A percentile compares a stretch with the other conserved stretches of the same genome.
These are phyloP conservation scores for Sialis fuliginosa DNA, from an alignment of 2,888 invertebrate species.

Conservation along the genomic window DNA sequence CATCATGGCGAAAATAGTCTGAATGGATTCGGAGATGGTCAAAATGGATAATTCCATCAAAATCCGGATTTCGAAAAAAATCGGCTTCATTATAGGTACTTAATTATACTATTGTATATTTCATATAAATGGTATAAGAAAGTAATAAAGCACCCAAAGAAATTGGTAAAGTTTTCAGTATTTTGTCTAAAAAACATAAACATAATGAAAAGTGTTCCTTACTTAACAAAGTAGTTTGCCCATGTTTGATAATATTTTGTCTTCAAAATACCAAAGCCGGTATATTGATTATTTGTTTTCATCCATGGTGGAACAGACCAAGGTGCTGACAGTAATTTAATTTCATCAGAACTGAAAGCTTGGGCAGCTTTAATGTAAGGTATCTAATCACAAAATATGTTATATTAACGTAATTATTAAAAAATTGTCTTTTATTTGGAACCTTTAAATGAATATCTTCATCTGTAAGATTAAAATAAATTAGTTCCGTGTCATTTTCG, in stretches of 20 bases:
- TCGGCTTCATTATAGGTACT: no score
- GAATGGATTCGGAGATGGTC: no score
- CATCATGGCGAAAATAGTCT: no score
- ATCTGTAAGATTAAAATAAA: constrained; percentile 40
- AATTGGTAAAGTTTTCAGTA: no score
- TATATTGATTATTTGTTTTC: constrained; percentile 24
- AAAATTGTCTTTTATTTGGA: background rate
- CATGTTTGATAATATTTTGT: constrained; percentile 50
- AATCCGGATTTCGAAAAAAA: no score
- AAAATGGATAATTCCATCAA: no score
- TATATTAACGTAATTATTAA: background rate
- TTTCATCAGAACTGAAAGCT: constrained; percentile 12
- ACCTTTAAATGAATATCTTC: constrained; percentile 59
- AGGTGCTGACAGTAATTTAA: constrained; percentile 30
- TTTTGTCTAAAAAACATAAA: no score
- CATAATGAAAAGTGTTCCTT: no score
- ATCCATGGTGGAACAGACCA: constrained; percentile 35
- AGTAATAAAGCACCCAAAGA: no score
- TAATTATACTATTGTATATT: no score
- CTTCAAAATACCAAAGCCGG: constrained; percentile 21
- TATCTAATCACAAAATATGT: constrained; percentile 13
- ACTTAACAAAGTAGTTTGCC: constrained; percentile 54
- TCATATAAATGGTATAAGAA: no score
- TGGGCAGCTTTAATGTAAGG: constrained; percentile 17
- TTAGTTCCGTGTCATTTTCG: constrained; percentile 37